Base-by-base conservation (phyloP, 1,140 invertebrate genomes). In the Ceratina japonica region DNA sequence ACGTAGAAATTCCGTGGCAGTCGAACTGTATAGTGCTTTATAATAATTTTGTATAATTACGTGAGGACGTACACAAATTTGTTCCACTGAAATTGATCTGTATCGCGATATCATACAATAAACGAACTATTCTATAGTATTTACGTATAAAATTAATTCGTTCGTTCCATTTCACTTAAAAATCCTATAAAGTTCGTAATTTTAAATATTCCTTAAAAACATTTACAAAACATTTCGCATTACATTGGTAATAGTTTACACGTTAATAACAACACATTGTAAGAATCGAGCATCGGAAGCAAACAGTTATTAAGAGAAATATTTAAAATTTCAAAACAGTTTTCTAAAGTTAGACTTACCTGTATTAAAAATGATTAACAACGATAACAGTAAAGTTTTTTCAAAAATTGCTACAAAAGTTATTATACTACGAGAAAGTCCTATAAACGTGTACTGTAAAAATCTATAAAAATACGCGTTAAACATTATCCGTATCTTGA, bases 391-490 rank as follows among this genome's bases (percentile, higher is more conserved):
- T 82, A 80, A 77, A 86, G 76, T 8, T 51, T 62, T 54, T 73
- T 74, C 51, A 76, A 80, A 86, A 51, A 65, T 82, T 44, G 37
- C 37, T 44, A 44, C 37, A 44, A 44, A 44, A 44, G 27, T 66
- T 58, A 64, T 44, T 84, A 62, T 5, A 62, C 37, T 44, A 44
- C 37, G 51, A 51, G 61, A 86, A 79, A 59, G 27, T 49, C 20
- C 0, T 61, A 44, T 79, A 85, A 76, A 82, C 13, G 31, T 58
- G 56, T 72, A 22, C 72, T 85, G 79, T 84, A 65, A 85, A 82
- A 81, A 76, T 77, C 54, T 82, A 85, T 77, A 80, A 75, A 82
- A 85, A 85, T 79, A 76, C 37, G 58, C 49, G 64, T 61, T 64
- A 65, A 74, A 70, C 58, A 79, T 68, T 73, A 65, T 79, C 24